Evolutionary conservation across 1,140 invertebrate species (phyloP), one percentile per base, ranked within the genome.

Genomic region (Drosophila baimaii): DNA sequence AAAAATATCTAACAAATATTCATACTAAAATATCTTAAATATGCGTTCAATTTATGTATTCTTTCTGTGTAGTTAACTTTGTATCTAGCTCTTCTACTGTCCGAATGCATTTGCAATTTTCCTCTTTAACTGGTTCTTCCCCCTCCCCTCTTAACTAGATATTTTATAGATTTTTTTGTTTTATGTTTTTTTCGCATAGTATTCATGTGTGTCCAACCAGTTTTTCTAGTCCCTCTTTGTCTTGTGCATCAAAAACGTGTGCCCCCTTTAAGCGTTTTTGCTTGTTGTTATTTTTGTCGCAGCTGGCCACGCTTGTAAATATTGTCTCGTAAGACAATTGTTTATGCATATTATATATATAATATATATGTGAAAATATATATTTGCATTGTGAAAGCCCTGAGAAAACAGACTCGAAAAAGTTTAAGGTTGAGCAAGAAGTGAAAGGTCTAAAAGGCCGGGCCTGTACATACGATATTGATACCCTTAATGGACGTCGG

Each of bases 211-310:
- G 71, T 64, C 59, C 64, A 85, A 85, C 81, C 69, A 85, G 81
- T 85, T 85, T 85, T 85, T 85, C 81, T 85, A 75, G 81, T 85
- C 61, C 68, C 68, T 47, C 64, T 76, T 76, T 54, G 33, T 68
- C 52, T 75, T 66, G 54, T 75, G 68, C 63, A 21, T 66, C 71
- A 51, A 58, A 84, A 85, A 81, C 78, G 64, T 81, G 81, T 81
- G 81, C 74, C 77, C 78, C 74, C 61, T 62, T 84, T 85, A 70
- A 25, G 43, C 17, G 17, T 5, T 55, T 61, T 27, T 52, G 21
- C 21, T 39, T 68, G 66, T 43, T 64, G 35, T 19, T 46, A 29
- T 61, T 77, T 62, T 49, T 64, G 19, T 76, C 63, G 29, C 46
- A 71, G 64, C 51, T 54, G 55, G 54, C 27, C 44, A 33, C 56